These are phyloP conservation scores for Laspeyria flexula DNA, from an alignment of 2,888 invertebrate species.

Conservation along the genomic window DNA sequence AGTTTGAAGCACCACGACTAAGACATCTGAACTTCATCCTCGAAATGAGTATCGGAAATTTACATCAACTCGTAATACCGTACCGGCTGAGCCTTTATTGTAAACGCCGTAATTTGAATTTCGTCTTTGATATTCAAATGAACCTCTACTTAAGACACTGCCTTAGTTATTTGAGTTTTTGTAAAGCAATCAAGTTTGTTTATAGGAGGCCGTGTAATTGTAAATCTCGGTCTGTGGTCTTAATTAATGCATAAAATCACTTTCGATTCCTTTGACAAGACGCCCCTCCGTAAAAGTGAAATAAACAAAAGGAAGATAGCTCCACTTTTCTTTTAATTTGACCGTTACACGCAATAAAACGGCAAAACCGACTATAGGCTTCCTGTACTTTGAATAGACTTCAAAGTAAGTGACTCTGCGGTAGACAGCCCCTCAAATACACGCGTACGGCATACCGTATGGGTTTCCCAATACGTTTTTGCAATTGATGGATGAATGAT, in stretches of 20 bases:
- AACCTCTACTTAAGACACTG: slow-evolving; percentile 85
- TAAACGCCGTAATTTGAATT: slow-evolving; percentile 86
- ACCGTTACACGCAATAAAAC: slow-evolving; percentile 37
- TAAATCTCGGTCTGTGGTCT: slow-evolving; percentile 82
- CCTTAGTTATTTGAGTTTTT: slow-evolving; percentile 86
- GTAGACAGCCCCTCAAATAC: slow-evolving; percentile 4
- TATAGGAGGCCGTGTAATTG: slow-evolving; percentile 82
- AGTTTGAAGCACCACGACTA: slow-evolving; percentile 67
- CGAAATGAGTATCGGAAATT: slow-evolving; percentile 86
- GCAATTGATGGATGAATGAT: slow-evolving; percentile 47
- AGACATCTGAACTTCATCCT: slow-evolving; percentile 80
- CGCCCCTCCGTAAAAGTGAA: slow-evolving; percentile 60
- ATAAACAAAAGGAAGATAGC: slow-evolving; percentile 62
- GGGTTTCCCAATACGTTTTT: slow-evolving; percentile 35
- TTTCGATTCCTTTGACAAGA: slow-evolving; percentile 66
- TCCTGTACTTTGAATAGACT: slow-evolving; percentile 31
- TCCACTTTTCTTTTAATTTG: slow-evolving; percentile 51
- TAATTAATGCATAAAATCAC: slow-evolving; percentile 83
- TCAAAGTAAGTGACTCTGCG: slow-evolving; percentile 17
- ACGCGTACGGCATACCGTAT: slow-evolving; percentile 15
- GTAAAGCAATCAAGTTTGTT: slow-evolving; percentile 86
- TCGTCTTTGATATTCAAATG: slow-evolving; percentile 86
- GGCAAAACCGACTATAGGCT: slow-evolving; percentile 18
- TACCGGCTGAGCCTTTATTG: slow-evolving; percentile 83
- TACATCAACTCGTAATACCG: slow-evolving; percentile 84